Conservation (phyloP, 1,140 invertebrate genomes). For the Eriosoma lanigerum region DNA sequence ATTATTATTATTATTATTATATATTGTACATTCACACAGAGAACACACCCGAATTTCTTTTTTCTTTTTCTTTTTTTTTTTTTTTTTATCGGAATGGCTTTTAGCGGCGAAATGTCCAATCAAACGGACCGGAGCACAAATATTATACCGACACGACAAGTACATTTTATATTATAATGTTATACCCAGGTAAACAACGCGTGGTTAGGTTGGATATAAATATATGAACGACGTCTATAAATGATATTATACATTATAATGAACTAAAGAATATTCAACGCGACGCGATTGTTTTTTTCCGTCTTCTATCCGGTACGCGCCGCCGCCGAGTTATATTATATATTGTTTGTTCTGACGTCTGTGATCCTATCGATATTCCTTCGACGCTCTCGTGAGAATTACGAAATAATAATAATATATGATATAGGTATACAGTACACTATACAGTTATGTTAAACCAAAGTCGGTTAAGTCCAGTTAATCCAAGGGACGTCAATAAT, state of each 20-base stretch:
- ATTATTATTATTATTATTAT: conserved; percentile 20
- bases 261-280: not conserved
- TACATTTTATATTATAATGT: not conserved
- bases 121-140: conserved; percentile 37
- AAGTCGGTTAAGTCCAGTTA: no score
- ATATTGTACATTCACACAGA: conserved; percentile 21
- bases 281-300: not conserved
- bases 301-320: no score
- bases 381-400: not conserved
- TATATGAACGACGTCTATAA: not conserved
- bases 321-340: not conserved
- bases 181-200: not conserved
- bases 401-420: no score
- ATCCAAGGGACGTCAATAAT: no score
- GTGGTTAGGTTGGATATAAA: not conserved
- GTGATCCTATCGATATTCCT: not conserved
- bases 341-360: conserved; percentile 10
- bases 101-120: conserved; percentile 48
- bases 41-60: not conserved
- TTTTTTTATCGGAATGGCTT: conserved; percentile 47
- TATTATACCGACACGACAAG: not conserved
- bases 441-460: no score
- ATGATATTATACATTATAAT: conserved; percentile 5
- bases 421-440: no score
- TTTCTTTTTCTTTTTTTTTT: not conserved